Conservation (phyloP, 2,888 invertebrate species). For the Lasioglossum leucozonium region DNA sequence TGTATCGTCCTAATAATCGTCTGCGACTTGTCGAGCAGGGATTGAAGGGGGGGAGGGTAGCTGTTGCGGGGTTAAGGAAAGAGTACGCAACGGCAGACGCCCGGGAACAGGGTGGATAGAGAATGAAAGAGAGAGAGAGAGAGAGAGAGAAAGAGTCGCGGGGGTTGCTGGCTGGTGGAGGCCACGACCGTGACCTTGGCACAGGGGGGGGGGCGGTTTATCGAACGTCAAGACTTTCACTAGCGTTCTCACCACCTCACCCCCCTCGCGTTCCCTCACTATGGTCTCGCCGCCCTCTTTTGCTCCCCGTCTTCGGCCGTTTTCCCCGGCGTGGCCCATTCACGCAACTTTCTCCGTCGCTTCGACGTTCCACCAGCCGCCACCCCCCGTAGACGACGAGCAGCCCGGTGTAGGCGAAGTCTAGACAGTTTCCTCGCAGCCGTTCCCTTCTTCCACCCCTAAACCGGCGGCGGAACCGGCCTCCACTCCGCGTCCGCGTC, state of each 20-base stretch:
- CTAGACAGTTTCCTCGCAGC: conserved; percentile 81
- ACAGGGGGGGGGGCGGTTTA: conserved; percentile 75
- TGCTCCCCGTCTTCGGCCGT: conserved; percentile 32
- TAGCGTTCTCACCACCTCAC: conserved; percentile 45
- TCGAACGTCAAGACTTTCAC: conserved; percentile 83
- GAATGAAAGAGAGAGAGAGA: not conserved
- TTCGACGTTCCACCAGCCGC: conserved; percentile 69
- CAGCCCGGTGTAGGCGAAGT: conserved; percentile 64
- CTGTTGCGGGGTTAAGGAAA: not conserved
- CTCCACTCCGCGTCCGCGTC: conserved; percentile 5
- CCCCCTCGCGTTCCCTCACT: conserved; percentile 25
- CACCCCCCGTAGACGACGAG: conserved; percentile 33
- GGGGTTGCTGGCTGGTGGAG: conserved; percentile 64
- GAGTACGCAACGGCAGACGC: not conserved
- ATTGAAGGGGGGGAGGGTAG: conserved; percentile 14
- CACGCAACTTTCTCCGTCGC: conserved; percentile 74
- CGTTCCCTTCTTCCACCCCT: conserved; percentile 59
- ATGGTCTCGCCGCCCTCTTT: conserved; percentile 9
- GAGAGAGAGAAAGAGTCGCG: conserved; percentile 50
- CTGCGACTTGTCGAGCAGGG: conserved; percentile 60
- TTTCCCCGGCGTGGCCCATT: conserved; percentile 69
- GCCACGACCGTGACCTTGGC: conserved; percentile 83
- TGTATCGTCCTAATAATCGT: conserved; percentile 79
- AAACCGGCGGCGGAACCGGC: not conserved
- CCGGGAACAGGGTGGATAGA: not conserved